phyloP scores from a whole-genome alignment of 1,140 invertebrate species.

The Mya arenaria region DNA sequence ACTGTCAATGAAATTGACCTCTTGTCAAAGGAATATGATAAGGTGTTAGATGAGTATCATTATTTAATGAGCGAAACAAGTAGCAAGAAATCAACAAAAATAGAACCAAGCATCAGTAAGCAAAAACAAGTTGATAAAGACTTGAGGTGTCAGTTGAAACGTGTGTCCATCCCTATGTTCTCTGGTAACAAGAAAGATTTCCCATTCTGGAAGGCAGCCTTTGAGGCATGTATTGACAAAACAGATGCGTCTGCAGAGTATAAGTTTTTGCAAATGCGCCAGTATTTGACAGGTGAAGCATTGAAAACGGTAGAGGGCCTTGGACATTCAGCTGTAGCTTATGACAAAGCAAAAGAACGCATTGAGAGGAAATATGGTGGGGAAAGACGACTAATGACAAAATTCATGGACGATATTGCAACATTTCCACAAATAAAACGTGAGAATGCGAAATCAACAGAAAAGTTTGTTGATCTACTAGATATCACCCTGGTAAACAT shows the following conservation, averaged over 20 bases:
- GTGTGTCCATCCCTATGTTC: slow-evolving; percentile 19
- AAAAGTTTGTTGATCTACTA: slow-evolving; percentile 13
- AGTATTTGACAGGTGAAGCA: slow-evolving; percentile 14
- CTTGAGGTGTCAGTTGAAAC: neutral
- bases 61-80: no score
- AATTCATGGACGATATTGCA: neutral
- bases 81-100: no score
- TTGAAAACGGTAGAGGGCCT: slow-evolving; percentile 2
- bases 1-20: neutral
- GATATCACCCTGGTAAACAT: neutral
- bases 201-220: slow-evolving; percentile 14
- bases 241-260: neutral
- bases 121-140: neutral
- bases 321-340: neutral
- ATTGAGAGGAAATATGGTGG: slow-evolving; percentile 9
- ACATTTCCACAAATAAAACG: neutral
- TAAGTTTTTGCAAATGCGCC: slow-evolving; percentile 19
- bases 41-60: no score
- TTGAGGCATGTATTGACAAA: slow-evolving; percentile 9
- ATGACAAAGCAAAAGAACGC: slow-evolving; percentile 13
- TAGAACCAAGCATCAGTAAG: no score
- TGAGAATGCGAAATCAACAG: slow-evolving; percentile 2
- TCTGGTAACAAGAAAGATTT: neutral
- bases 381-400: neutral
- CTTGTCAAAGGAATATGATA: neutral